phyloP scores from a whole-genome alignment of 2,797 vertebrate genomes.

The Muraenolepis orangiensis region DNA sequence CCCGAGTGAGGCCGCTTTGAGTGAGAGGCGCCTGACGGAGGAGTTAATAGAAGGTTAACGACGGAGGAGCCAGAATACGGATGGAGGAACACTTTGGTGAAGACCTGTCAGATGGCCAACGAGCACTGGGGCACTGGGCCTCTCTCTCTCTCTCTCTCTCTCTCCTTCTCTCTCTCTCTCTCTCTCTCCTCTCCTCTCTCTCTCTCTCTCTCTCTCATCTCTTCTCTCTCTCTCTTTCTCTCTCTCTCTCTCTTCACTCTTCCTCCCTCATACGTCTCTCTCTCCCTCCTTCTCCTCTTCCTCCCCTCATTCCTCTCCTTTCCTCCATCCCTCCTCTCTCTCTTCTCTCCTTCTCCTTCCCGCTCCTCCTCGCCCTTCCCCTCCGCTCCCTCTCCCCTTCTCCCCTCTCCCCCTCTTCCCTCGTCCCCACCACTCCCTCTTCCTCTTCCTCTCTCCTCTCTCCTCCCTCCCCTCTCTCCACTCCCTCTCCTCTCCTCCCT shows the following conservation, averaged over 20 bases:
- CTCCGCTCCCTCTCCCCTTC: not conserved
- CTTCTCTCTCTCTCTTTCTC: not conserved
- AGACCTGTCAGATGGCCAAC: conserved; percentile 70
- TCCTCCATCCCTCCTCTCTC: conserved; percentile 1
- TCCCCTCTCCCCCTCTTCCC: not conserved
- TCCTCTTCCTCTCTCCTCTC: not conserved
- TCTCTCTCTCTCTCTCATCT: not conserved
- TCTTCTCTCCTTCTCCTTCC: not conserved
- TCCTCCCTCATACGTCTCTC: conserved; percentile 4
- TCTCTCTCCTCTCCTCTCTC: conserved; percentile 13
- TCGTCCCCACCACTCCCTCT: not conserved
- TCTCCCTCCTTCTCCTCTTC: too few relatives aligned
- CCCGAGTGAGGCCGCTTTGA: not conserved
- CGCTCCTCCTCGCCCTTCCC: conserved; percentile 1
- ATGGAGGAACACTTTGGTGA: conserved; percentile 74
- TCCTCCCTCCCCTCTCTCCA: conserved; percentile 4
- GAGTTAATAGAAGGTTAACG: conserved; percentile 79
- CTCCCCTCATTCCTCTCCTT: too few relatives aligned
- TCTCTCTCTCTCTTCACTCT: not conserved
- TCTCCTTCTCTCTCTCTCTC: conserved; percentile 27
- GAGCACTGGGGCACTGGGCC: conserved; percentile 60
- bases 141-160: conserved; percentile 14
- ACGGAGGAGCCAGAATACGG: conserved; percentile 71
- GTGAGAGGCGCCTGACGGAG: conserved; percentile 68
- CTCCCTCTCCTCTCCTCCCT: conserved; percentile 5